phyloP scores from a whole-genome alignment of 2,797 vertebrate genomes.

The Crocidura indochinensis region DNA sequence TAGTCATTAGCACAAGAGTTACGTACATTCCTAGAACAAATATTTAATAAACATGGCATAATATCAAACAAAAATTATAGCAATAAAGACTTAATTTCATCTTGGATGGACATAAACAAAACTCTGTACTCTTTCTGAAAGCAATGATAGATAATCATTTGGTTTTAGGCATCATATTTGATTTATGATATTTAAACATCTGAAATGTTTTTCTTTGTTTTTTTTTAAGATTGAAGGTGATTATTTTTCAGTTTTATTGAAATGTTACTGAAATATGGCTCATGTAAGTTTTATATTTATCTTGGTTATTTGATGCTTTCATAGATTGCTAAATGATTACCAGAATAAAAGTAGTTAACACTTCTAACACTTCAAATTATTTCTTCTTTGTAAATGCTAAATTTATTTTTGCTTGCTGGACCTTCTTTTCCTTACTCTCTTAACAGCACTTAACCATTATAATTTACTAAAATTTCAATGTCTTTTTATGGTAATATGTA shows the following conservation, averaged over 20 bases:
- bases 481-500: no score
- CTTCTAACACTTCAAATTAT: no score
- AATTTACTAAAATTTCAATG: background rate
- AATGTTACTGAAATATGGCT: no score
- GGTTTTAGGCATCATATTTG: background rate
- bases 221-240: no score
- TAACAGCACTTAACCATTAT: background rate
- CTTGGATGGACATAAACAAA: constrained; percentile 39
- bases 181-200: background rate
- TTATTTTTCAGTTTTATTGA: no score
- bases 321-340: no score
- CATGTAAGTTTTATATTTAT: no score
- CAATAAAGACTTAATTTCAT: constrained; percentile 70
- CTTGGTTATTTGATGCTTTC: no score
- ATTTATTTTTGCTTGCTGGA: background rate
- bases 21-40: constrained; percentile 52
- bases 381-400: background rate
- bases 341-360: no score
- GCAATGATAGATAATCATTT: constrained; percentile 19
- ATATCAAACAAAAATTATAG: constrained; percentile 59
- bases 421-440: background rate
- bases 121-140: constrained; percentile 18
- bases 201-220: no score
- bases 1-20: constrained; percentile 37
- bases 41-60: constrained; percentile 64